Conservation (phyloP, 35 echinoderm and acorn worm species). For the Acanthaster planci region DNA sequence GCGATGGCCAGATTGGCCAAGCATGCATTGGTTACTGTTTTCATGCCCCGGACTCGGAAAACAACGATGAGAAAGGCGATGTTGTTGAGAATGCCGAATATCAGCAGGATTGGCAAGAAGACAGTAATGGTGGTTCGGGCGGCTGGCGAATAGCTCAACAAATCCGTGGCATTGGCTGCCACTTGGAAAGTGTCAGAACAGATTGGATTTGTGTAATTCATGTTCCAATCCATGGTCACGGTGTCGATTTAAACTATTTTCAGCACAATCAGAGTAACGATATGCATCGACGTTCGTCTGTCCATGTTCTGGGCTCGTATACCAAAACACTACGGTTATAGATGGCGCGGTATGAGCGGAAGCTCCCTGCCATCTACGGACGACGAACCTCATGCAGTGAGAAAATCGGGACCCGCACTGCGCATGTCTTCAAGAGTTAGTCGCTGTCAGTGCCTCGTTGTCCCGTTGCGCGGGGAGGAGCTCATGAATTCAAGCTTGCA, state of each 20-base stretch:
- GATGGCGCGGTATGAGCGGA: not conserved
- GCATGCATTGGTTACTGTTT: constrained; percentile 76
- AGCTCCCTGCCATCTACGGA: not conserved
- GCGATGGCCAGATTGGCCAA: constrained; percentile 66
- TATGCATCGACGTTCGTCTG: too few species aligned
- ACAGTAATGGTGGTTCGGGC: constrained; percentile 31
- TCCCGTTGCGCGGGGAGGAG: not conserved
- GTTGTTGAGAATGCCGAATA: constrained; percentile 68
- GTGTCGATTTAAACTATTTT: too few species aligned
- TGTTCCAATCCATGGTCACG: too few species aligned
- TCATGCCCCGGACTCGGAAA: constrained; percentile 61
- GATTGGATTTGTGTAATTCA: too few species aligned
- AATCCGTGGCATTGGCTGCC: not conserved
- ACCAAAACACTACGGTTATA: not conserved
- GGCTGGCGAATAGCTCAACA: constrained; percentile 38
- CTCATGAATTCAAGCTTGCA: not conserved
- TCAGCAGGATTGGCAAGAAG: constrained; percentile 65
- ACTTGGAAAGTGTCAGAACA: not conserved
- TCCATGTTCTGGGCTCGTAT: too few species aligned
- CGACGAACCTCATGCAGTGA: not conserved
- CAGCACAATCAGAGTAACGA: too few species aligned
- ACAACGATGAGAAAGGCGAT: constrained; percentile 85
- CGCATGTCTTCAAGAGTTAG: constrained; percentile 2
- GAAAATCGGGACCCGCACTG: not conserved
- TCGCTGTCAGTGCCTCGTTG: not conserved